Percentiles rank a stretch among this genome's conserved stretches.
These are phyloP conservation scores for Pterophyllum scalare DNA, from an alignment of 2,113 vertebrate species.

Conservation along the genomic window DNA sequence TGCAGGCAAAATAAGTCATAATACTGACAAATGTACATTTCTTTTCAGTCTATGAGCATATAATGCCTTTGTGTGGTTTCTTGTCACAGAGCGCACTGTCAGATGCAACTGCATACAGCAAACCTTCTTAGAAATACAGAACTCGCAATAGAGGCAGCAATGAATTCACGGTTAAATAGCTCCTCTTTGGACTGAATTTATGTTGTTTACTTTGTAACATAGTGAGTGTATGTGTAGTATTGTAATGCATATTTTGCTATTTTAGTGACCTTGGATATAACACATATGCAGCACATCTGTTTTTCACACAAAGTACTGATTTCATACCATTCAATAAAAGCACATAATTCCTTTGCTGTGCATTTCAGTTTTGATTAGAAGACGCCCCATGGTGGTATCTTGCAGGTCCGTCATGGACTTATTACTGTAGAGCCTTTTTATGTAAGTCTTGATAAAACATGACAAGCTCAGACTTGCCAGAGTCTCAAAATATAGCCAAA, in stretches of 20 bases:
- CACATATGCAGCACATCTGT: slow-evolving; percentile 27
- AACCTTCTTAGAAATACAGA: slow-evolving; percentile 65
- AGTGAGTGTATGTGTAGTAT: slow-evolving; percentile 24
- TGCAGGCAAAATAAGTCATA: slow-evolving; percentile 61
- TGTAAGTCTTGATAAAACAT: slow-evolving; percentile 60
- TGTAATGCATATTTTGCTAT: slow-evolving; percentile 39
- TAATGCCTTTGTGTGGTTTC: slow-evolving; percentile 57
- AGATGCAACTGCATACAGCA: slow-evolving; percentile 62
- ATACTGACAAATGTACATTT: slow-evolving; percentile 68
- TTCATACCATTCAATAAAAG: background rate
- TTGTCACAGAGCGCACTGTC: slow-evolving; percentile 61
- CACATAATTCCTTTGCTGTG: background rate
- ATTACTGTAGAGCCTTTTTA: slow-evolving; percentile 42
- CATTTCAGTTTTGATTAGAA: slow-evolving; percentile 46
- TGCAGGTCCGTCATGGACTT: slow-evolving; percentile 61
- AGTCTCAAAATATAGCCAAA: slow-evolving; percentile 75
- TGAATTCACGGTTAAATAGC: slow-evolving; percentile 41
- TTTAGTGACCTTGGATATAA: slow-evolving; percentile 45
- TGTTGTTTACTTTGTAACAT: slow-evolving; percentile 61
- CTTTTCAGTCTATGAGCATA: slow-evolving; percentile 43
- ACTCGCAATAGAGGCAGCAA: slow-evolving; percentile 51
- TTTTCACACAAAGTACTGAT: slow-evolving; percentile 10
- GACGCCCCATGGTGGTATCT: slow-evolving; percentile 48
- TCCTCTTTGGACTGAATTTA: slow-evolving; percentile 41
- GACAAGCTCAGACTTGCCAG: slow-evolving; percentile 56